These are phyloP conservation scores for Centrocercus urophasianus DNA, from an alignment of 2,113 vertebrate species.

Conservation along the genomic window DNA sequence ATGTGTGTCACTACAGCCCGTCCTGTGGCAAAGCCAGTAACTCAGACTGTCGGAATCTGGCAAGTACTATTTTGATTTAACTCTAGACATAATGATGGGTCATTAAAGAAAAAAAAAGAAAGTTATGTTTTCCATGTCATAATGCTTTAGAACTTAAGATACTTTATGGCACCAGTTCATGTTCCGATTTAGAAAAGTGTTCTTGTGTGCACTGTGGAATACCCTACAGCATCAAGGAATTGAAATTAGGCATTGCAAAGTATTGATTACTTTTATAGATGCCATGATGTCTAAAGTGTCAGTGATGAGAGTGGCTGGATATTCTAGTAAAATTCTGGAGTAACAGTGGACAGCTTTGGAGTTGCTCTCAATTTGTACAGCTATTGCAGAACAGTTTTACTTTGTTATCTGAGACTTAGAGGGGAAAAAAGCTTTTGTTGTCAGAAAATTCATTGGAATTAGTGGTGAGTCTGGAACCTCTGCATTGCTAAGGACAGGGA, in stretches of 20 bases:
- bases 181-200: background rate
- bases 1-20: background rate
- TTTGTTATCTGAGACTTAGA: background rate
- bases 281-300: background rate
- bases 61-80: slow-evolving; percentile 20
- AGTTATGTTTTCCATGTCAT: slow-evolving; percentile 1
- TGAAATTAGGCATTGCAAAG: slow-evolving; percentile 1
- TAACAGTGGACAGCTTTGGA: background rate
- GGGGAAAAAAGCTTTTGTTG: background rate
- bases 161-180: background rate
- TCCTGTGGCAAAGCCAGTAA: slow-evolving; percentile 27
- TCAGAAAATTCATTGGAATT: background rate
- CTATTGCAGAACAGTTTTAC: background rate
- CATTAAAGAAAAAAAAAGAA: background rate
- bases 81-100: background rate
- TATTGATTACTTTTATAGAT: background rate
- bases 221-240: background rate
- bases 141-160: background rate
- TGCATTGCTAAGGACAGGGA: background rate
- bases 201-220: slow-evolving; percentile 16
- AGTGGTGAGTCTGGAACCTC: background rate
- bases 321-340: slow-evolving; percentile 2
- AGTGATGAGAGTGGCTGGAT: background rate
- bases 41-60: slow-evolving; percentile 1
- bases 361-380: background rate